phyloP scores from a whole-genome alignment of 2,113 vertebrate genomes.

The Silurus meridionalis region DNA sequence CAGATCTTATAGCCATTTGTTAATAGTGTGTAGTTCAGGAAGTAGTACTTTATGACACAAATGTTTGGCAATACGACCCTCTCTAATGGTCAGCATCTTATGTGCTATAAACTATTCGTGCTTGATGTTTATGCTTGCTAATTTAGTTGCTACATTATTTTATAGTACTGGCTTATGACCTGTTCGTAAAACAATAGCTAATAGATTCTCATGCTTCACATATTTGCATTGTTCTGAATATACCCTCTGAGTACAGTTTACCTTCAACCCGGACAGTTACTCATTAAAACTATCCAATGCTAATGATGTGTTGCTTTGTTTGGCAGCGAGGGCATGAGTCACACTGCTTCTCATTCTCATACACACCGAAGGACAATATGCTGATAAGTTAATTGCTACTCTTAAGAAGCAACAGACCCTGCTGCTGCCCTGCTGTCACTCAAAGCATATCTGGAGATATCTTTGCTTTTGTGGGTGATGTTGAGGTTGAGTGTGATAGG shows the following conservation, averaged over 20 bases:
- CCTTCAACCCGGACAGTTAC: slow-evolving; percentile 29
- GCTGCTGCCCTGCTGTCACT: slow-evolving; percentile 57
- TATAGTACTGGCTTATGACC: slow-evolving; percentile 10
- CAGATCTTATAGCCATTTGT: not conserved
- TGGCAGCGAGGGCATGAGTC: slow-evolving; percentile 52
- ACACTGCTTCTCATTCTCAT: slow-evolving; percentile 43
- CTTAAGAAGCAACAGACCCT: slow-evolving; percentile 58
- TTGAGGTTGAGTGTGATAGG: slow-evolving; percentile 61
- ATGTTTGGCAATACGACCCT: not conserved
- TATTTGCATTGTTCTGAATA: slow-evolving; percentile 40
- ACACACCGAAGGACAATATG: slow-evolving; percentile 57
- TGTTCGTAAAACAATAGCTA: not conserved
- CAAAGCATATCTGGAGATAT: slow-evolving; percentile 58
- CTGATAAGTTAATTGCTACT: slow-evolving; percentile 68
- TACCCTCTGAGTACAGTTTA: not conserved
- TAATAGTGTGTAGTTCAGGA: not conserved
- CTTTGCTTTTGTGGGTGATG: slow-evolving; percentile 59
- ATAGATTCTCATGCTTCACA: slow-evolving; percentile 14
- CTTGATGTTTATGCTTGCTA: not conserved
- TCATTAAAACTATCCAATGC: slow-evolving; percentile 38
- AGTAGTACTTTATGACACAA: not conserved
- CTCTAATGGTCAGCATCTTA: not conserved
- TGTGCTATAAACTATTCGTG: not conserved
- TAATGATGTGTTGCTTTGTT: slow-evolving; percentile 35
- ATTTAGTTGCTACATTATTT: not conserved